Base-by-base conservation (phyloP, 2,888 invertebrate genomes). In the Allolobophora icterica region DNA sequence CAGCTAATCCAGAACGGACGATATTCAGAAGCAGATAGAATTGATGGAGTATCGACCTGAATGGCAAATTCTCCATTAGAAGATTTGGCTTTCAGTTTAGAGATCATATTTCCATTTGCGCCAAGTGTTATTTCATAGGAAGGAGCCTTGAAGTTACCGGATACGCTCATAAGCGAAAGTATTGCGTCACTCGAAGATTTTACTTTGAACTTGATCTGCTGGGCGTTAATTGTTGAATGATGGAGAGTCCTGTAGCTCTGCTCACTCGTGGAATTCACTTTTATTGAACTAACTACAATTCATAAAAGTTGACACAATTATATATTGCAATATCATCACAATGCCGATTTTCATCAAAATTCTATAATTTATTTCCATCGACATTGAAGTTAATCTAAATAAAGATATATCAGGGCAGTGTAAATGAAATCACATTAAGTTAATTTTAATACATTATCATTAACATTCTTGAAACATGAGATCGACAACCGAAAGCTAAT, bases 1-100 rank as follows among this genome's bases (percentile, higher is more conserved):
- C 91, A 92, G 13, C 34, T 90, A 21, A 92, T 83, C 92, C 92
- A 92, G 90, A 91, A 91, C 34, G 52, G 5, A 3, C 90, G 40
- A 34, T 89, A 58, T 13, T 24, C 33, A 34, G 58, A 8, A n/a
- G 90, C 42, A 89, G 42, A 35, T 17, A 92, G 84, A 34, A 92
- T 84, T 30, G 34, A 45, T 33, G 91, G 91, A 33, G 91, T 91
- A 33, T 83, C 58, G 17, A n/a, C 42, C n/a, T 84, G 84, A 24
- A 38, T 34, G 24, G 30, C 33, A 13, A 83, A 1, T 21, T 84
- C 90, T 8, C 84, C 84, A 19, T 42, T 30, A 2, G 90, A 35
- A 1, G 90, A 90, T 71, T 35, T 90, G 58, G 8, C 19, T 30
- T 71, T 90, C 21, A 91, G 90, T 5, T 35, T 58, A 17, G 90